Evolutionary conservation across 1,140 invertebrate species (phyloP).

Genomic region (Caenorhabditis brenneri): DNA sequence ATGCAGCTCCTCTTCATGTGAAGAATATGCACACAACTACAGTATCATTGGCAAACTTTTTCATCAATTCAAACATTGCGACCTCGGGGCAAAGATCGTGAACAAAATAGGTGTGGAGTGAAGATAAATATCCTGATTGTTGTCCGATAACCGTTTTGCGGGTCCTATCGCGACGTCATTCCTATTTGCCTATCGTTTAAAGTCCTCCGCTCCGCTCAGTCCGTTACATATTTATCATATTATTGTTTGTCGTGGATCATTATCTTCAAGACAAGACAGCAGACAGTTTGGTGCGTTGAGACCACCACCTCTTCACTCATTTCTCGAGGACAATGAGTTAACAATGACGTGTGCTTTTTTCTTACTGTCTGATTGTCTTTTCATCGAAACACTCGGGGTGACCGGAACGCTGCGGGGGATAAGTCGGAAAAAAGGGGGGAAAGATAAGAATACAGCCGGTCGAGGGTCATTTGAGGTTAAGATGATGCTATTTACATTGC

Average conservation of each 20-base stretch:
- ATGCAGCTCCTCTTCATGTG: neutral
- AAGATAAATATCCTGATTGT: slow-evolving; percentile 38
- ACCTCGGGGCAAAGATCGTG: neutral
- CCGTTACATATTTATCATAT: slow-evolving; percentile 38
- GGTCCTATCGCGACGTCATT: slow-evolving; percentile 15
- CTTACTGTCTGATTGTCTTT: neutral
- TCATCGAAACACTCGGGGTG: neutral
- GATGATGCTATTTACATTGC: slow-evolving; percentile 39
- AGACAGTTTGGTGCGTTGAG: slow-evolving; percentile 14
- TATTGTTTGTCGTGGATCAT: slow-evolving; percentile 31
- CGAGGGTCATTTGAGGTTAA: slow-evolving; percentile 20
- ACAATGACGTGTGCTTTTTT: slow-evolving; percentile 36
- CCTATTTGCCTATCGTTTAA: neutral
- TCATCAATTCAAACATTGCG: neutral
- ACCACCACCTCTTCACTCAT: neutral
- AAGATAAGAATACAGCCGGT: slow-evolving; percentile 19
- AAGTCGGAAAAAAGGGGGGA: neutral
- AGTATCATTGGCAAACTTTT: neutral
- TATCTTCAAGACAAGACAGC: slow-evolving; percentile 22
- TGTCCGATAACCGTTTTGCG: slow-evolving; percentile 22
- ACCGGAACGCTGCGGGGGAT: neutral
- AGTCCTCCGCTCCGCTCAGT: neutral
- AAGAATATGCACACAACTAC: neutral
- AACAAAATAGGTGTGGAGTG: slow-evolving; percentile 23
- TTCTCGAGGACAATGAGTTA: neutral